Conservation (phyloP, 2,113 vertebrate species). For the Pomatorhinus ruficollis region DNA sequence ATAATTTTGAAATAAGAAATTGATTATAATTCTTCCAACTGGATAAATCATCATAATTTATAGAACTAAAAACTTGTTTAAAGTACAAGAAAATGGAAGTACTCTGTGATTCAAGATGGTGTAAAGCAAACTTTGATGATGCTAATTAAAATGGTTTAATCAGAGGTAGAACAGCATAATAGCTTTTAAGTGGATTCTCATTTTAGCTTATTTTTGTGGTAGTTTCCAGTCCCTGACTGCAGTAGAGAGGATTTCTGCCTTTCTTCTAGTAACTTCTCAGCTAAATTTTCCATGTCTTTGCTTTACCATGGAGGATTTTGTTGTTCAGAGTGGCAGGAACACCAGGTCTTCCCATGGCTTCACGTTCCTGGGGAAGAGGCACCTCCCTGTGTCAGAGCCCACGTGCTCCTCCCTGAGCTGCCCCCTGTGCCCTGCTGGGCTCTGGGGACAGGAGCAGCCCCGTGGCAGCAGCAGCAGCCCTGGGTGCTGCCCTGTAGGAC, state of each 20-base stretch:
- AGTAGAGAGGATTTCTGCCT: not conserved
- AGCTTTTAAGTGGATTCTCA: not conserved
- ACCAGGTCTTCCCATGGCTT: not conserved
- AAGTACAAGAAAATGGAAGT: not conserved
- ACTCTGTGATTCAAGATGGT: not conserved
- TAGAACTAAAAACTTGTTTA: not conserved
- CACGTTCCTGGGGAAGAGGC: not conserved
- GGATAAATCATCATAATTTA: not conserved
- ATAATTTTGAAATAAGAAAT: not conserved
- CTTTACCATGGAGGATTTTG: not conserved
- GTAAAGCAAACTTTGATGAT: not conserved
- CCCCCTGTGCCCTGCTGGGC: not conserved
- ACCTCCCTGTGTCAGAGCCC: not conserved
- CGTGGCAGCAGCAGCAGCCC: not conserved
- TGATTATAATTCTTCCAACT: not conserved
- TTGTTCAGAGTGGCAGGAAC: not conserved
- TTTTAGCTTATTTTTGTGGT: not conserved
- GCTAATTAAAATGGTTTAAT: conserved; percentile 22
- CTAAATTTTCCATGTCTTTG: not conserved
- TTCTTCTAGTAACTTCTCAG: not conserved
- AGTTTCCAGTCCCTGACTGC: not conserved
- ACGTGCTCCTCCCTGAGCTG: not conserved
- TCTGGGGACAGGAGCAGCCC: not conserved
- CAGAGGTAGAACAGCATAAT: not conserved
- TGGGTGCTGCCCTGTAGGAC: accelerated